Percentiles rank a stretch among this genome's conserved stretches.
phyloP scores from a whole-genome alignment of 2,797 vertebrate species.

The Pipistrellus pipistrellus region DNA sequence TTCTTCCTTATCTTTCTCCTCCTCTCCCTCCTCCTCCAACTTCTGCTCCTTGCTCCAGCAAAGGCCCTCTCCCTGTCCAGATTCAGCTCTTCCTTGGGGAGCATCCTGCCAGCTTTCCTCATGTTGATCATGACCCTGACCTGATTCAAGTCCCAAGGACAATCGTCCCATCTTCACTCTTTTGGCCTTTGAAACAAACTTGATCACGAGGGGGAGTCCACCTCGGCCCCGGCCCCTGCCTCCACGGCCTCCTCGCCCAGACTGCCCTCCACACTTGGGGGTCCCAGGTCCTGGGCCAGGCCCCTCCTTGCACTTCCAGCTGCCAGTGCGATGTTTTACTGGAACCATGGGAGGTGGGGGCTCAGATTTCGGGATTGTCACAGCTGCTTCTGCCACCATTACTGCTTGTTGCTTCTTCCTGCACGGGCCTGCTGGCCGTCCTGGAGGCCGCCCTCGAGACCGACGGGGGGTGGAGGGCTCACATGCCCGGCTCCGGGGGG shows the following conservation, averaged over 20 bases:
- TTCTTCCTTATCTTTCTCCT: slow-evolving; percentile 44
- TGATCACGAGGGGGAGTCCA: slow-evolving; percentile 90
- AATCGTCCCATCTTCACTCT: slow-evolving; percentile 90
- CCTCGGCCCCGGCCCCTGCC: slow-evolving; percentile 87
- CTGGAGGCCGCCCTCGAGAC: slow-evolving; percentile 85
- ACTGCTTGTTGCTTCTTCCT: slow-evolving; percentile 80
- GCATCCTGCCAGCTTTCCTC: slow-evolving; percentile 81
- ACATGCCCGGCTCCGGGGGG: slow-evolving; percentile 71
- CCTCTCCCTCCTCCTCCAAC: slow-evolving; percentile 60
- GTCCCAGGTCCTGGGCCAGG: slow-evolving; percentile 79
- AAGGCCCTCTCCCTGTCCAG: slow-evolving; percentile 66
- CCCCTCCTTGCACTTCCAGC: slow-evolving; percentile 87
- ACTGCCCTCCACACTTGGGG: slow-evolving; percentile 83
- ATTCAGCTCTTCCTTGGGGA: slow-evolving; percentile 72
- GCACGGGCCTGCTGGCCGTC: slow-evolving; percentile 86
- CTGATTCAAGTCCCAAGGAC: slow-evolving; percentile 91
- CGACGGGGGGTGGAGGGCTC: slow-evolving; percentile 78
- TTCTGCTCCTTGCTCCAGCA: slow-evolving; percentile 78
- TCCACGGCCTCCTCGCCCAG: slow-evolving; percentile 88
- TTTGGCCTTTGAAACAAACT: slow-evolving; percentile 90
- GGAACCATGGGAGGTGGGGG: slow-evolving; percentile 81
- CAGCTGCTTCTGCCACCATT: slow-evolving; percentile 82
- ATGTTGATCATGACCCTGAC: slow-evolving; percentile 90
- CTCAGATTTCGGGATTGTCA: slow-evolving; percentile 84
- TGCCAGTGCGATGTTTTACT: slow-evolving; percentile 85